Percentiles rank a stretch among this genome's conserved stretches.
Conservation (phyloP, 2,113 vertebrate genomes). For the Burhinus oedicnemus region DNA sequence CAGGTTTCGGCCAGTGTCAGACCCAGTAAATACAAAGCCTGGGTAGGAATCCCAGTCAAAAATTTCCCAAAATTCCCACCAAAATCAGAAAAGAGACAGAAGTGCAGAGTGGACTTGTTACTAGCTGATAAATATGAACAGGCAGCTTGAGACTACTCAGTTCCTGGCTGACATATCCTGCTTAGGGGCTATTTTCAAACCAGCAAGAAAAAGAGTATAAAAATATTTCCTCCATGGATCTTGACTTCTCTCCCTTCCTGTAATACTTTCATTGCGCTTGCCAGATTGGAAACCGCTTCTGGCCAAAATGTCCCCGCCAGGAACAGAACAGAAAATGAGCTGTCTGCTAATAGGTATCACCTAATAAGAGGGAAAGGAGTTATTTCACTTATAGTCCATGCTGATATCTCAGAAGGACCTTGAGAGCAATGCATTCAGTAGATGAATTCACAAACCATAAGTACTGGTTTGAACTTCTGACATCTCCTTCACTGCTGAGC, state of each 20-base stretch:
- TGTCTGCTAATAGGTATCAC: constrained; percentile 30
- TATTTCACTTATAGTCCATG: neutral
- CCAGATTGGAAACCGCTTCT: constrained; percentile 44
- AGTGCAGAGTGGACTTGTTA: neutral
- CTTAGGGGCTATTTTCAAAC: constrained; percentile 23
- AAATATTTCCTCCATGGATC: constrained; percentile 45
- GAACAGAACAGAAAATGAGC: constrained; percentile 26
- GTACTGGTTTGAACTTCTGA: neutral
- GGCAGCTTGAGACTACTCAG: neutral
- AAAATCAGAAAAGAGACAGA: neutral
- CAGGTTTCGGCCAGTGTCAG: neutral
- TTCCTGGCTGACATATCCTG: neutral
- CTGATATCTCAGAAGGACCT: neutral
- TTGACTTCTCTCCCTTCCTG: constrained; percentile 3
- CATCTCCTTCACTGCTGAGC: neutral
- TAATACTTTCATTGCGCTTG: neutral
- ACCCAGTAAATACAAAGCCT: neutral
- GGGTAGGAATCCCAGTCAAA: neutral
- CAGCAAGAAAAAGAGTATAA: neutral
- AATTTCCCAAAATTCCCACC: neutral
- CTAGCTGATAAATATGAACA: neutral
- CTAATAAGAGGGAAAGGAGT: constrained; percentile 5
- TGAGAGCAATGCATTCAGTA: neutral
- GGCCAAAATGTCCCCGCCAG: neutral
- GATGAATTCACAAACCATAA: neutral